These are phyloP conservation scores for Panthera tigris DNA, from an alignment of 2,113 vertebrate genomes.

Conservation along the genomic window DNA sequence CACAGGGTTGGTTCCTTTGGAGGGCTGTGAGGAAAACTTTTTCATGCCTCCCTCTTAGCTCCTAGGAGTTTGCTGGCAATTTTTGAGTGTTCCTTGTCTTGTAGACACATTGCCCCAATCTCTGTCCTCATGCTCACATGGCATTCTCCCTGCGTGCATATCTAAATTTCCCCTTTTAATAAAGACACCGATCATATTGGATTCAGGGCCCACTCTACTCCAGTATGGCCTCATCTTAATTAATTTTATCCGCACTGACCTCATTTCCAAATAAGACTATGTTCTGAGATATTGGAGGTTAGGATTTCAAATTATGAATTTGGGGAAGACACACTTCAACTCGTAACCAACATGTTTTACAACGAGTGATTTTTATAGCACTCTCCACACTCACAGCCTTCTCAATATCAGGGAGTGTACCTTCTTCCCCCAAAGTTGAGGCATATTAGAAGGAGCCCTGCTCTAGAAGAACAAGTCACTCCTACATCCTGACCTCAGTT, in stretches of 20 bases:
- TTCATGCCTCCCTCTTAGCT: neutral
- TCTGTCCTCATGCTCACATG: neutral
- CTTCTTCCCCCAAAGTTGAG: neutral
- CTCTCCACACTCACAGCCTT: neutral
- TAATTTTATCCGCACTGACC: neutral
- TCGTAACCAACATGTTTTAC: neutral
- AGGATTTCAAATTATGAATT: neutral
- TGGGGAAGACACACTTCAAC: neutral
- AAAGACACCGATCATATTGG: neutral
- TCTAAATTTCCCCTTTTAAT: neutral
- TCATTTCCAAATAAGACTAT: neutral
- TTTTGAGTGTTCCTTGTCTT: neutral
- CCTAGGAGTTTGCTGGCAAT: neutral
- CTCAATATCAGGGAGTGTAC: neutral
- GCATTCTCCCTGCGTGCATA: neutral
- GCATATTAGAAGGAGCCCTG: neutral
- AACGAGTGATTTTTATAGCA: neutral
- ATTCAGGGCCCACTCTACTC: neutral
- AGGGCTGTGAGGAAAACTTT: neutral
- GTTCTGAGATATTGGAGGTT: neutral
- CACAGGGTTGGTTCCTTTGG: neutral
- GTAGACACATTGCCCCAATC: neutral
- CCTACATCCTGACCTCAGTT: neutral
- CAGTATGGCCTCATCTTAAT: neutral
- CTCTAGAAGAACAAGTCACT: neutral